phyloP scores from a whole-genome alignment of 2,797 vertebrate genomes.

The Sciurus vulgaris region DNA sequence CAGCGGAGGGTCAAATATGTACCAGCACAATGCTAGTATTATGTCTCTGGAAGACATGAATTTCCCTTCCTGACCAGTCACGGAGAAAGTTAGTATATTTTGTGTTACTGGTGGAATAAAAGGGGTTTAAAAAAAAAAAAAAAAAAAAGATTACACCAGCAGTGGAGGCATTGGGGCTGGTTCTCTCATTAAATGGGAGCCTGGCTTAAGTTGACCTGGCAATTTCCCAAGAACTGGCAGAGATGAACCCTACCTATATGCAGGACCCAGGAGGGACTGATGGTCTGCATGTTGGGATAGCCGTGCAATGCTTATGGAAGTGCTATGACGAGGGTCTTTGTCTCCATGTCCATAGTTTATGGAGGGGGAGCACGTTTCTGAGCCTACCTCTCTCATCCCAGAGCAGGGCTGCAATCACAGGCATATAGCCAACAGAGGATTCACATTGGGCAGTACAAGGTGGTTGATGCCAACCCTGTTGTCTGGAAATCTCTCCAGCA shows the following conservation, averaged over 20 bases:
- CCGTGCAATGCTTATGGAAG: background rate
- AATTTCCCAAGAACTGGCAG: background rate
- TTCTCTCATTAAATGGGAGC: background rate
- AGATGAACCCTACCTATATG: background rate
- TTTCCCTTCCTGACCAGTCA: background rate
- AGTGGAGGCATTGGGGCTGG: background rate
- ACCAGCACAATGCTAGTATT: background rate
- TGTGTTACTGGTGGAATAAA: background rate
- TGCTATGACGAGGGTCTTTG: background rate
- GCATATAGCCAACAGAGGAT: background rate
- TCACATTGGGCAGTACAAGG: background rate
- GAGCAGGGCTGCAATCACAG: background rate
- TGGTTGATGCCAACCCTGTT: rapidly evolving
- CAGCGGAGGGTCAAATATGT: background rate
- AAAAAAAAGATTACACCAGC: background rate
- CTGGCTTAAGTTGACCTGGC: background rate
- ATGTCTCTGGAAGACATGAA: background rate
- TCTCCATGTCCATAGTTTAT: no score
- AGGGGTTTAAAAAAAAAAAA: background rate
- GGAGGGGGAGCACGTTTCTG: background rate
- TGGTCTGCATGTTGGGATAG: rapidly evolving
- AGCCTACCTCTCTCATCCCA: background rate
- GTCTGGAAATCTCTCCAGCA: background rate
- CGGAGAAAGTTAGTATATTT: background rate
- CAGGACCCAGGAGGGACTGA: background rate